Evolutionary conservation across 1,140 invertebrate genomes (phyloP).

Genomic region (Scaptomyza hsui): DNA sequence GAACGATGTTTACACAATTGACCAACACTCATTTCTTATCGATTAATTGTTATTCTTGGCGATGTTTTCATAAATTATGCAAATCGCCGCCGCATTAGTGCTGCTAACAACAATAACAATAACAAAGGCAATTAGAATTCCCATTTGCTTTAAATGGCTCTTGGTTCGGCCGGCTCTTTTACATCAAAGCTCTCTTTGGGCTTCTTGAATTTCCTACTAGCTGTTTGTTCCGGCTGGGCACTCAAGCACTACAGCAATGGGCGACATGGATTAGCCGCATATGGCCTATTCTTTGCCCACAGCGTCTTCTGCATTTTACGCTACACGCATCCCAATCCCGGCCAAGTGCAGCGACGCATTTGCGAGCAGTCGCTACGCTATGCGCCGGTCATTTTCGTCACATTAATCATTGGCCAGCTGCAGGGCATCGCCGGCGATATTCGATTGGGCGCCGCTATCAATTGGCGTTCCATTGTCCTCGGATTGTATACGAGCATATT

Average conservation of each 20-base stretch:
- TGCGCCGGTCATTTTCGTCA: slow-evolving; percentile 60
- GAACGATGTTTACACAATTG: not conserved
- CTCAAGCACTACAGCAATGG: slow-evolving; percentile 61
- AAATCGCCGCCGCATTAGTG: not conserved
- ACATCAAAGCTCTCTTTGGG: slow-evolving; percentile 60
- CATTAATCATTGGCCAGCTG: slow-evolving; percentile 58
- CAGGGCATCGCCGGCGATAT: slow-evolving; percentile 29
- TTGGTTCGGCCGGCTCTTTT: slow-evolving; percentile 10
- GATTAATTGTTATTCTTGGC: not conserved
- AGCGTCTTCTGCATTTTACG: slow-evolving; percentile 62
- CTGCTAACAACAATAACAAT: slow-evolving; percentile 3
- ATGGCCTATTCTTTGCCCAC: slow-evolving; percentile 61
- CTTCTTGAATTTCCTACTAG: slow-evolving; percentile 61
- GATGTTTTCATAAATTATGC: not conserved
- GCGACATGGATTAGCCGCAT: slow-evolving; percentile 47
- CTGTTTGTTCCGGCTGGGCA: slow-evolving; percentile 63
- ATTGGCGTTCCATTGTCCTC: slow-evolving; percentile 49
- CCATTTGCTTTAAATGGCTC: slow-evolving; percentile 27
- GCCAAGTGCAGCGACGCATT: slow-evolving; percentile 49
- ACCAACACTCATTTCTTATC: not conserved
- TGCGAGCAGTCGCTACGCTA: slow-evolving; percentile 59
- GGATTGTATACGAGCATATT: slow-evolving; percentile 42
- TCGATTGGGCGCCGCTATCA: slow-evolving; percentile 4
- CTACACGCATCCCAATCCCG: slow-evolving; percentile 74
- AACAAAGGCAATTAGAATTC: slow-evolving; percentile 8